Evolutionary conservation across 2,797 vertebrate genomes (phyloP), one percentile per base, ranked within the genome.

Genomic region (Danio kyathit): DNA sequence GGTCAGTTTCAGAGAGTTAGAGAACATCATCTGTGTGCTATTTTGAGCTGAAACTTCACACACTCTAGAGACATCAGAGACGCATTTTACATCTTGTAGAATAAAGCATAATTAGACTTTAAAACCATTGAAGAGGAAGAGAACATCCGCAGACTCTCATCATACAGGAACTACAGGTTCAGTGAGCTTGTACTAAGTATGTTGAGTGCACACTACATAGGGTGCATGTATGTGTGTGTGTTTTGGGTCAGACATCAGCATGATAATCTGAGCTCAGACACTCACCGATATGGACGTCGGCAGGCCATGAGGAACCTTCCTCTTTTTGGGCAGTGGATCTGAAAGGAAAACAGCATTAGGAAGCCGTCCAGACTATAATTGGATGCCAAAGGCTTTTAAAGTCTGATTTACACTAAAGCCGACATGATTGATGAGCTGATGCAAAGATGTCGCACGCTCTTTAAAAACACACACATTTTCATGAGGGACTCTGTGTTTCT

Each of bases 291-390:
- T 97, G 72, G 97, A 98, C 75, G 98, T 97, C 6, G 98, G 98
- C 82, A 99, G 94, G 87, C 97, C 98, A 21, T 96, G 96, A n/a
- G 97, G 97, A 86, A 98, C 95, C 92, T 99, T 99, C 88, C 97
- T 96, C 94, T 99, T 99, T 91, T 98, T 99, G 79, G 97, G 96
- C 84, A 97, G 96, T 0, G 94, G 79, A 82, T 98, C 97, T 97
- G 90, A 83, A 66, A 40, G 44, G 16, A 87, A 84, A n/a, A 49
- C 51, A 77, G 56, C 75, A 61, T 79, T 41, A 52, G 76, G 6
- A 16, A 38, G 12, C 51, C 17, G n/a, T 29, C 29, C 29, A 17
- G 17, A 46, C 9, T 54, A 69, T 46, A 19, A 67, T 43, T 57
- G 44, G 17, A 41, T 21, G 17, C 17, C 8, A 40, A 38, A 44